These are phyloP conservation scores for Halcyon senegalensis DNA, from an alignment of 2,113 vertebrate genomes.

Conservation along the genomic window DNA sequence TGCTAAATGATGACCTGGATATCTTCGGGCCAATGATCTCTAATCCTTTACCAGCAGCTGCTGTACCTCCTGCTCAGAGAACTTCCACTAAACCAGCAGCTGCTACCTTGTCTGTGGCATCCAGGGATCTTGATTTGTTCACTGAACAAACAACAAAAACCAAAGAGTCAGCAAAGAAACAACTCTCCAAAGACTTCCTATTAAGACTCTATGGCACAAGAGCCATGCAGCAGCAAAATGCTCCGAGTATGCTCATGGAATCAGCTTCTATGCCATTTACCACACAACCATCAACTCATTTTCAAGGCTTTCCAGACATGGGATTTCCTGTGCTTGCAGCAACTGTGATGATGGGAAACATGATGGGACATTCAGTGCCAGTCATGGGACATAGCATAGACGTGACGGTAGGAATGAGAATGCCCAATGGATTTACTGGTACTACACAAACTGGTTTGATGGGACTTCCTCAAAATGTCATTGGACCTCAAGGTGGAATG, in stretches of 20 bases:
- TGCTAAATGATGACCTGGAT: constrained; percentile 88
- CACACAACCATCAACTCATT: constrained; percentile 85
- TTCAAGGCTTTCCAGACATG: constrained; percentile 92
- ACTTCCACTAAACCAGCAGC: constrained; percentile 79
- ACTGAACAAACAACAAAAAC: constrained; percentile 83
- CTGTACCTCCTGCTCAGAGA: constrained; percentile 75
- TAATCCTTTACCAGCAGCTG: constrained; percentile 88
- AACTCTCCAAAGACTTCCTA: constrained; percentile 96
- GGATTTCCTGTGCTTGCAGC: constrained; percentile 88
- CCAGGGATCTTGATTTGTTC: constrained; percentile 89
- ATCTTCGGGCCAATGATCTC: constrained; percentile 98
- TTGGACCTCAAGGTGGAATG: constrained; percentile 87
- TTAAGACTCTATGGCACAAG: constrained; percentile 64
- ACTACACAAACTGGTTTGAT: constrained; percentile 86
- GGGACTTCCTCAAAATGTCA: constrained; percentile 89
- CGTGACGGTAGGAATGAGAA: constrained; percentile 94
- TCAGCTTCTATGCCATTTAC: constrained; percentile 90
- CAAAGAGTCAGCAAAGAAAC: constrained; percentile 81
- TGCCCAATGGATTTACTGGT: constrained; percentile 95
- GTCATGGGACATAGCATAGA: constrained; percentile 90
- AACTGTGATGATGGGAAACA: constrained; percentile 88
- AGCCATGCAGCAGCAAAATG: background rate
- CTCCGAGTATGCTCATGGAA: constrained; percentile 88
- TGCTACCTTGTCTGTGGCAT: constrained; percentile 72
- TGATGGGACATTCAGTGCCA: constrained; percentile 87